A percentile compares a stretch with the other conserved stretches of the same genome.
phyloP scores from a whole-genome alignment of 1,140 invertebrate species.

The Lordiphosa clarofinis region DNA sequence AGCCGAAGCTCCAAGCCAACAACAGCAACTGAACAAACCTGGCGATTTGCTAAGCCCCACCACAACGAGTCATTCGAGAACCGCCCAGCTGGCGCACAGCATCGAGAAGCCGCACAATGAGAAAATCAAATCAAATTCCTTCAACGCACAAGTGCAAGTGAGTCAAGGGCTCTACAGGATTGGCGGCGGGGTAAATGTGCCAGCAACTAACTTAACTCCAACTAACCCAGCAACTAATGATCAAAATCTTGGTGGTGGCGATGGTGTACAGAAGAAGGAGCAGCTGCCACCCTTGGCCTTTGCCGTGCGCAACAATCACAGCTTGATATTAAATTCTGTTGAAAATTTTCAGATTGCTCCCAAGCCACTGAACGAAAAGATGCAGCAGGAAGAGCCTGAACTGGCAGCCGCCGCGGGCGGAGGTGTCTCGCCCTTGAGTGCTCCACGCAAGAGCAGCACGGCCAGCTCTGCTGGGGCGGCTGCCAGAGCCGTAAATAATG shows the following conservation, averaged over 20 bases:
- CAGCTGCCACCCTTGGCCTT: conserved; percentile 27
- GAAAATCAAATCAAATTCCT: conserved; percentile 43
- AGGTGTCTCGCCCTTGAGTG: conserved; percentile 52
- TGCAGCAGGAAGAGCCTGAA: conserved; percentile 49
- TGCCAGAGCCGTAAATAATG: conserved; percentile 15
- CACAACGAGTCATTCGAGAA: conserved; percentile 30
- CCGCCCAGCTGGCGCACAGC: conserved; percentile 37
- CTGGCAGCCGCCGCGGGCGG: conserved; percentile 24
- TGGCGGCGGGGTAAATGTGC: conserved; percentile 53
- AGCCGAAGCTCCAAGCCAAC: conserved; percentile 24
- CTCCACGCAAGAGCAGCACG: conserved; percentile 54
- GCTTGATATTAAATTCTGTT: conserved; percentile 78
- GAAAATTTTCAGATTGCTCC: conserved; percentile 80
- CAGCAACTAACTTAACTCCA: conserved; percentile 55
- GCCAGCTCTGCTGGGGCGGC: conserved; percentile 21
- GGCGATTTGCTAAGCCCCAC: conserved; percentile 32
- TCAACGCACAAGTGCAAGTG: conserved; percentile 75
- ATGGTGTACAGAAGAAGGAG: conserved; percentile 11
- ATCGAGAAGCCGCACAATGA: conserved; percentile 65
- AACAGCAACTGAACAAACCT: conserved; percentile 50
- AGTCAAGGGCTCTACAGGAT: conserved; percentile 77
- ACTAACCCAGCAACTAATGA: conserved; percentile 26
- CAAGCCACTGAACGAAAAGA: conserved; percentile 43
- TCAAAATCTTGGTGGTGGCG: conserved; percentile 33
- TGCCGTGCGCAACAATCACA: conserved; percentile 57